phyloP scores from a whole-genome alignment of 2,797 vertebrate species.

The Falco cherrug region DNA sequence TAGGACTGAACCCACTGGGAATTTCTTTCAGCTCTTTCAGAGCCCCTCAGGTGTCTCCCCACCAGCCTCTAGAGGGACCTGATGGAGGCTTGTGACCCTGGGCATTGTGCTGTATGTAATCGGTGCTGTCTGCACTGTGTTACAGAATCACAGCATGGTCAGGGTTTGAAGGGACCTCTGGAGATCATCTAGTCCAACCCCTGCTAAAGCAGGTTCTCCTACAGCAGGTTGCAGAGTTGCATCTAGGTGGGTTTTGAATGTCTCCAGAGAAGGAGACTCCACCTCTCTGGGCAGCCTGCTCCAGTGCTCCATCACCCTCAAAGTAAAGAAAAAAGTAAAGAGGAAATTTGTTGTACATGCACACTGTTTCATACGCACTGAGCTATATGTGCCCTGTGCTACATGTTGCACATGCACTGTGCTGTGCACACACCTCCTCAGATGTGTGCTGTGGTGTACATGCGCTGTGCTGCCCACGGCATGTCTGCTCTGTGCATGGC shows the following conservation, averaged over 20 bases:
- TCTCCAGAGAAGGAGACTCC: no score
- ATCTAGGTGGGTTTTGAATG: no score
- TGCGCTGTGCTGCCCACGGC: background rate
- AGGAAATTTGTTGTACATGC: background rate
- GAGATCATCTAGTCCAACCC: no score
- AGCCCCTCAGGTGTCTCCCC: background rate
- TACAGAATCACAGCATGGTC: no score
- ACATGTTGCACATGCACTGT: fast-evolving
- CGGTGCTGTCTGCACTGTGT: background rate
- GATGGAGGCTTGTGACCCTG: background rate
- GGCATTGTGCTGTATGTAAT: background rate
- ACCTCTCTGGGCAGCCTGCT: no score
- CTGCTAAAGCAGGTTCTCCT: no score
- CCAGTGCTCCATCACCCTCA: no score
- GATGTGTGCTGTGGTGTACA: fast-evolving
- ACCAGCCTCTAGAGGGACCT: background rate
- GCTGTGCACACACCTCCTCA: fast-evolving
- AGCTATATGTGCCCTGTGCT: background rate
- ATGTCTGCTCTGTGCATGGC: fast-evolving
- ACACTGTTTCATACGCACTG: background rate
- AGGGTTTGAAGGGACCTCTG: no score
- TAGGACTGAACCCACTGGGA: background rate
- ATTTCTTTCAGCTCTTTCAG: background rate
- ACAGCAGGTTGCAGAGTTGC: no score
- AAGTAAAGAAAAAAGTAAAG: no score